Evolutionary conservation across 2,888 invertebrate species (phyloP), one percentile per base, ranked within the genome.

Genomic region (Plutella xylostella): DNA sequence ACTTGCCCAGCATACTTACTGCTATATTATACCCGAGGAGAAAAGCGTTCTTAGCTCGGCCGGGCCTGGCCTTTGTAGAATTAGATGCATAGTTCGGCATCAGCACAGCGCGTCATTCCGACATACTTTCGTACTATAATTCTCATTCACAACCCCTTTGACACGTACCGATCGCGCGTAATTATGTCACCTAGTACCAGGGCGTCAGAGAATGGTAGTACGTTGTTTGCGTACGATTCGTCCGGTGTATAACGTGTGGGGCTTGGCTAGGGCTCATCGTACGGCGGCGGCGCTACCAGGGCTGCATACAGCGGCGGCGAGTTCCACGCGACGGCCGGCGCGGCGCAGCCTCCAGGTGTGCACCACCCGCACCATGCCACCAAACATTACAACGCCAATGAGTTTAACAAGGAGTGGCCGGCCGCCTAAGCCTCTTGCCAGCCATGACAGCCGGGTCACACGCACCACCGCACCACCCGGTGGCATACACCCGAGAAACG

Each of bases 341-440:
- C 68, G 60, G 68, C 73, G 56, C 77, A 71, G 69, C 80, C 72
- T 57, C 78, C 79, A 82, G 80, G 80, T 82, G 79, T 76, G 76
- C 84, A 79, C 66, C 78, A 72, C 53, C 80, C 83, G 77, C 83
- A 84, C 60, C 84, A 83, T 79, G 82, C 84, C 71, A 84, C 80
- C 72, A 85, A 85, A 79, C 85, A 84, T 77, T 84, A 82, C 82
- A 67, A 55, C 67, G 65, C 73, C 68, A 74, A 69, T 73, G 84
- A 84, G 70, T 83, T 83, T 75, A 76, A 68, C 80, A 85, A 85
- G 83, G 85, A 85, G 78, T 84, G 85, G 85, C 82, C 83, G 57
- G 78, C 83, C 76, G 83, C 84, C 57, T 84, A 84, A 48, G 48
- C 34, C 18, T 61, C 45, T 45, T 44, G 42, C 46, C 45, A 40